Percentiles rank a stretch among this genome's conserved stretches.
Evolutionary conservation across 1,140 invertebrate species (phyloP).

Genomic region (Laupala kohalensis): DNA sequence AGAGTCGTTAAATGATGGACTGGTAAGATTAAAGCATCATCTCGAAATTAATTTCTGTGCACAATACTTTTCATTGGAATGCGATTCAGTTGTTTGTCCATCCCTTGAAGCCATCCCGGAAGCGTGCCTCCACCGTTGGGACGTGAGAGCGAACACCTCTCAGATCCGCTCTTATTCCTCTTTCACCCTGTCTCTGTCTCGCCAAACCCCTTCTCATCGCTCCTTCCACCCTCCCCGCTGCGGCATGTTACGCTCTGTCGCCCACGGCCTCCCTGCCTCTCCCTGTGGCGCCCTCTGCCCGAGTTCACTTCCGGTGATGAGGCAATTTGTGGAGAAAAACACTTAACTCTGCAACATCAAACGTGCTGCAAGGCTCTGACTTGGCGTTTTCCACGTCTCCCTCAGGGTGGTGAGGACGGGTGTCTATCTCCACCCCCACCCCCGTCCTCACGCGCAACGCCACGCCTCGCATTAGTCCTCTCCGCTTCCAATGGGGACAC

Average conservation of each 20-base stretch:
- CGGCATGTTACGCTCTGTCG: no score
- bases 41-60: no score
- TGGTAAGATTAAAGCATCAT: no score
- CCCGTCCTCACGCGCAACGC: neutral
- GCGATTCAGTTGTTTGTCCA: no score
- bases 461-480: neutral
- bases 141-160: no score
- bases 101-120: no score
- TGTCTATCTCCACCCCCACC: neutral
- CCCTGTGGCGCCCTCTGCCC: neutral
- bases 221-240: no score
- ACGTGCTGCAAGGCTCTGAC: neutral
- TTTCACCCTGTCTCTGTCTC: neutral
- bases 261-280: neutral
- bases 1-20: no score
- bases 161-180: no score
- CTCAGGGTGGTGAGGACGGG: neutral
- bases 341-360: conserved; percentile 2
- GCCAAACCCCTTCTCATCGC: neutral
- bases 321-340: conserved; percentile 5
- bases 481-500: neutral
- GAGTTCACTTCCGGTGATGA: conserved; percentile 5
- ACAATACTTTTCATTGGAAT: no score
- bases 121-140: no score
- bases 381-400: neutral